A percentile compares a stretch with the other conserved stretches of the same genome.
phyloP scores from a whole-genome alignment of 2,113 vertebrate genomes.

The Struthidea cinerea region DNA sequence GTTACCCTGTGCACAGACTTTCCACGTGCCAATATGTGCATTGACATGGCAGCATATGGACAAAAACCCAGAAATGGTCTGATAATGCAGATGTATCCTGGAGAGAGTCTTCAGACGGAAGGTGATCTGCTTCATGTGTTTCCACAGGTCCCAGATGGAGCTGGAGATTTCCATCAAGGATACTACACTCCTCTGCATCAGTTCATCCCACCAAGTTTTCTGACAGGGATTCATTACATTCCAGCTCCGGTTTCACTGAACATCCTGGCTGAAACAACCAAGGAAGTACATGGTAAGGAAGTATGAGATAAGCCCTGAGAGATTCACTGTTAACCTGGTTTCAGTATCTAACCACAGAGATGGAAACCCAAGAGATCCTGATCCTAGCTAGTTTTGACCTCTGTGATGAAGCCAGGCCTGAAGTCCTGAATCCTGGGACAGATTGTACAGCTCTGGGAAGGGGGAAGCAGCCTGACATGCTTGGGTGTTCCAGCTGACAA shows the following conservation, averaged over 20 bases:
- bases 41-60: neutral
- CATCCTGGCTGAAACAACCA: conserved; percentile 42
- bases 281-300: conserved; percentile 62
- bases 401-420: neutral
- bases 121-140: neutral
- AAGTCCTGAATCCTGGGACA: neutral
- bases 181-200: conserved; percentile 53
- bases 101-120: neutral
- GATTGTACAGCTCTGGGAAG: neutral
- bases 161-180: conserved; percentile 55
- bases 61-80: neutral
- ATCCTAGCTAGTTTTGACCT: neutral
- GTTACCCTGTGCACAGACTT: neutral
- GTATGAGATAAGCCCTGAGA: neutral
- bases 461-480: neutral
- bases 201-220: conserved; percentile 62
- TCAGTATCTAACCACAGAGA: neutral
- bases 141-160: conserved; percentile 57
- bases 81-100: neutral
- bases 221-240: conserved; percentile 68
- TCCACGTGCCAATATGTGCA: rapidly evolving
- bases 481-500: neutral
- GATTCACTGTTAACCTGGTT: neutral
- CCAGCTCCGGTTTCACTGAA: conserved; percentile 47
- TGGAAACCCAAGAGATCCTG: neutral